These are phyloP conservation scores for Mantis religiosa DNA, from an alignment of 2,888 invertebrate genomes.

Conservation along the genomic window DNA sequence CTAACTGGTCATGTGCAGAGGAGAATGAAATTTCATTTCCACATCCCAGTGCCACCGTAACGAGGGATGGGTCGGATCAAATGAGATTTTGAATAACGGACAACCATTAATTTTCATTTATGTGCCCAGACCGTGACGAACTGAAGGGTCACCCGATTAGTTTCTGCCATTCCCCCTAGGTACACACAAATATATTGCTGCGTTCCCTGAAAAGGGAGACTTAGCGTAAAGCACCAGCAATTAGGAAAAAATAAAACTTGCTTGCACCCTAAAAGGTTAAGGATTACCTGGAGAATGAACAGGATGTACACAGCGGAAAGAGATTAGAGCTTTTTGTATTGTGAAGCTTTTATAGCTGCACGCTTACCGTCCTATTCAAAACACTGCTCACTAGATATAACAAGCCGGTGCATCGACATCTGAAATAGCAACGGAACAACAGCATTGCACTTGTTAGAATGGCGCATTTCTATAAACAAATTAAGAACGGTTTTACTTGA, in stretches of 20 bases:
- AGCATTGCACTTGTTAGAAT: too few relatives aligned
- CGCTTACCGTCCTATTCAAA: too few relatives aligned
- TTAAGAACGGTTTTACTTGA: too few relatives aligned
- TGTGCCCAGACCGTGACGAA: not conserved
- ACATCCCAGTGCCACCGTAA: not conserved
- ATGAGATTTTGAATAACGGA: not conserved
- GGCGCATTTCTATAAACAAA: too few relatives aligned
- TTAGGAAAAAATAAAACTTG: not conserved
- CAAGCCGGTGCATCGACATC: too few relatives aligned
- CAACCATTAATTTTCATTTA: slow-evolving; percentile 9
- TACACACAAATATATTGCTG: not conserved
- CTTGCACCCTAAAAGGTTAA: not conserved
- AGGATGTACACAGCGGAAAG: not conserved
- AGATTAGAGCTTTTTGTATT: too few relatives aligned
- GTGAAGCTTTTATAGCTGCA: too few relatives aligned
- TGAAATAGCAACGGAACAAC: too few relatives aligned
- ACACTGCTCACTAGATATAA: too few relatives aligned
- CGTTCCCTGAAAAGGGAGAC: not conserved
- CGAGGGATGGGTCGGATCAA: not conserved
- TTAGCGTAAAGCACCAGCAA: not conserved
- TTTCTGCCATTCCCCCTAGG: not conserved
- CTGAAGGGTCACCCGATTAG: not conserved
- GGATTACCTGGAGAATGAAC: not conserved
- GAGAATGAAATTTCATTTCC: not conserved
- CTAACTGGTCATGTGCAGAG: not conserved